Percentiles rank a stretch among this genome's conserved stretches.
These are phyloP conservation scores for Nezara viridula DNA, from an alignment of 2,888 invertebrate genomes.

Conservation along the genomic window DNA sequence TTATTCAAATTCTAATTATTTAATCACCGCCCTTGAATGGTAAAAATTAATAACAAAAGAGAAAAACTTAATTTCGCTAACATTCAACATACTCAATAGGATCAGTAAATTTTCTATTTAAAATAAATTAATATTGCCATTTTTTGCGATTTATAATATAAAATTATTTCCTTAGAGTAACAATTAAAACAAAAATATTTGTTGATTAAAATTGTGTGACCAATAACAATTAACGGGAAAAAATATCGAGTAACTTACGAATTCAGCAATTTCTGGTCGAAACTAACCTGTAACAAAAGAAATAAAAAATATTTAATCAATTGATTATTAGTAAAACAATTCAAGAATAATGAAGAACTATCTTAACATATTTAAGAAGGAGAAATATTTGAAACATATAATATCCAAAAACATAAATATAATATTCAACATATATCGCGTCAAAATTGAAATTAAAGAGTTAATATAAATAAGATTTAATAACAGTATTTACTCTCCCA, in stretches of 20 bases:
- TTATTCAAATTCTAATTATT: slow-evolving; percentile 16
- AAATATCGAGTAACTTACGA: neutral
- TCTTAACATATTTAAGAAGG: too few relatives aligned
- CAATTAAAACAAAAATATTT: neutral
- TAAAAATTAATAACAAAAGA: neutral
- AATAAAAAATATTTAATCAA: neutral
- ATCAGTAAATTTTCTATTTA: too few relatives aligned
- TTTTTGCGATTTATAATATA: neutral
- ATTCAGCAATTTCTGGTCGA: neutral
- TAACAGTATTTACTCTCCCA: too few relatives aligned
- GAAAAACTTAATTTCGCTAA: neutral
- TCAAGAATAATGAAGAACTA: too few relatives aligned
- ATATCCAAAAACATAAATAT: too few relatives aligned
- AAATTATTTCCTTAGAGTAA: neutral
- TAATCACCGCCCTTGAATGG: neutral
- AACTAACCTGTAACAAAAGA: slow-evolving; percentile 16
- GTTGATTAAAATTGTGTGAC: neutral
- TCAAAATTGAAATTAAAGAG: too few relatives aligned
- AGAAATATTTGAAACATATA: neutral
- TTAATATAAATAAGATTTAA: too few relatives aligned
- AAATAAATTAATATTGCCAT: too few relatives aligned
- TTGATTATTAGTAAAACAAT: neutral
- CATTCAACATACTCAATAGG: neutral
- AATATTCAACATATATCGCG: too few relatives aligned
- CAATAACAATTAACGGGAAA: neutral